Percentiles rank a stretch among this genome's conserved stretches.
Conservation (phyloP, 37 sponge, comb jelly and placozoan species). For the Eunapius fragilis region DNA sequence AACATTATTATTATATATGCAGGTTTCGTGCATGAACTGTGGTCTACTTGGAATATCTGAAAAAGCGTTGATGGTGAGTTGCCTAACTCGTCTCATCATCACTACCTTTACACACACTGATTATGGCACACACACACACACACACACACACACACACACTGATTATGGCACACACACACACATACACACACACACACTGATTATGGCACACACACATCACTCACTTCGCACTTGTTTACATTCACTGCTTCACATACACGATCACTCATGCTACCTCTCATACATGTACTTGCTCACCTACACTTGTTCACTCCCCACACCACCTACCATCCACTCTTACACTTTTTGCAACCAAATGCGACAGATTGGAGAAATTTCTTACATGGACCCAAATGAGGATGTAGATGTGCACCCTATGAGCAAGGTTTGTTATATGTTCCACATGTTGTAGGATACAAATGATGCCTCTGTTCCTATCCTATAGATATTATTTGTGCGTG, state of each 20-base stretch:
- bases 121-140: no score
- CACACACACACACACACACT: no score
- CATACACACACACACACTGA: no score
- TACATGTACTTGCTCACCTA: neutral
- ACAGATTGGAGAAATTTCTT: neutral
- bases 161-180: no score
- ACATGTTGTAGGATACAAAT: no score
- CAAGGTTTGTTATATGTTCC: no score
- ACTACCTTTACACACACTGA: no score
- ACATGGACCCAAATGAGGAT: neutral
- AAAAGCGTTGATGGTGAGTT: constrained; percentile 69
- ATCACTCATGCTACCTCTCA: neutral
- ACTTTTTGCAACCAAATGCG: neutral
- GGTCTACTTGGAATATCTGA: constrained; percentile 86
- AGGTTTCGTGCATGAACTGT: constrained; percentile 92
- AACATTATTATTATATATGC: neutral
- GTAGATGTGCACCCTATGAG: neutral
- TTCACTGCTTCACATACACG: no score
- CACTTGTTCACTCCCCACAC: neutral
- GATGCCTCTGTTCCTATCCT: neutral
- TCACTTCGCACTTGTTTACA: no score
- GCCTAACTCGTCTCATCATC: no score
- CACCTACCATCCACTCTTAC: neutral
- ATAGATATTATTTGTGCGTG: constrained; percentile 82
- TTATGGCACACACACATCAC: no score